phyloP scores from a whole-genome alignment of 2,113 vertebrate genomes.

The Nematolebias whitei region DNA sequence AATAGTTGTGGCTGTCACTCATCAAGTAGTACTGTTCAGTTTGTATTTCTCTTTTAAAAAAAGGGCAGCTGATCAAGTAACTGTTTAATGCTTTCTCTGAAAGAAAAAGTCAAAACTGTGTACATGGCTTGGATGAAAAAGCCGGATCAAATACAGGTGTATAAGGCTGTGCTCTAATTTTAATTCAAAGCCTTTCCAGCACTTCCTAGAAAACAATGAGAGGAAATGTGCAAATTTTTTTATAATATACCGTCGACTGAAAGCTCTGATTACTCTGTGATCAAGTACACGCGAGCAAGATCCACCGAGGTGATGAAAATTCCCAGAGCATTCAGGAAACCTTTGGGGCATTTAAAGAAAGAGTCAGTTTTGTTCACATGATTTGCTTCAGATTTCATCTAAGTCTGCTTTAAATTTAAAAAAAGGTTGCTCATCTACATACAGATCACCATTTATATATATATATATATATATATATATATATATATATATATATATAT shows the following conservation, averaged over 20 bases:
- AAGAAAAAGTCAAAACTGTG: no score
- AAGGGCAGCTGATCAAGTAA: no score
- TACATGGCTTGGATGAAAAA: no score
- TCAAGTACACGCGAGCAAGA: conserved; percentile 42
- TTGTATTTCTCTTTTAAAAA: no score
- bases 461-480: no score
- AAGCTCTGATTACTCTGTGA: conserved; percentile 51
- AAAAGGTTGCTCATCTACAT: neutral
- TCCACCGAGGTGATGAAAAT: conserved; percentile 51
- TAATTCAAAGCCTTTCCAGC: conserved; percentile 32
- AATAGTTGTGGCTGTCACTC: neutral
- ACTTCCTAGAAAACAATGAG: conserved; percentile 59
- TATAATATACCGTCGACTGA: conserved; percentile 51
- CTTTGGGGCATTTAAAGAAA: conserved; percentile 1
- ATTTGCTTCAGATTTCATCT: neutral
- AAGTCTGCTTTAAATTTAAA: neutral
- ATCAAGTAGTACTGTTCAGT: no score
- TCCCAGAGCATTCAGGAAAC: conserved; percentile 47
- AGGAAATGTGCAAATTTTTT: conserved; percentile 66
- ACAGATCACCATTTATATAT: no score
- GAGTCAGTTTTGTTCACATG: neutral
- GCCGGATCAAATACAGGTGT: conserved; percentile 1
- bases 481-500: no score
- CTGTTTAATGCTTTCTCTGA: neutral
- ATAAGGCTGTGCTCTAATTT: conserved; percentile 13